Conservation (phyloP, 2,113 vertebrate genomes). For the Tachysurus vachellii region DNA sequence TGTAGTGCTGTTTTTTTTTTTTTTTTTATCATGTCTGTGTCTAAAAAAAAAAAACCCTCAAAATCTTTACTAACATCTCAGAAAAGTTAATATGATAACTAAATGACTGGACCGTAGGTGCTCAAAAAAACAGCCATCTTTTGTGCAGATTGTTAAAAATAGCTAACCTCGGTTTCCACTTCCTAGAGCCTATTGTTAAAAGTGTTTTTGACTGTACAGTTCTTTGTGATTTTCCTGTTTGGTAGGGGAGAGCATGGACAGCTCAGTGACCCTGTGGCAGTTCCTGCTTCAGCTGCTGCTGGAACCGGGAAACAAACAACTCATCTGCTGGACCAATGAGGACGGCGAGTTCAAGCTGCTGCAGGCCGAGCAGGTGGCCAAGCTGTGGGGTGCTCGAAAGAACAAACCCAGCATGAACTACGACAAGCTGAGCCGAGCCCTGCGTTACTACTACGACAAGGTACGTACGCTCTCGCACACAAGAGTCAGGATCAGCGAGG, state of each 20-base stretch:
- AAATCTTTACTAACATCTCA: no score
- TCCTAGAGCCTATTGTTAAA: background rate
- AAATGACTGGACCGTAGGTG: background rate
- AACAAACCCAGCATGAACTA: slow-evolving; percentile 99
- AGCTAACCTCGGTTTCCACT: no score
- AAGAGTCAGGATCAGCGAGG: background rate
- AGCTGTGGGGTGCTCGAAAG: slow-evolving; percentile 95
- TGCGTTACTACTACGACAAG: slow-evolving; percentile 99
- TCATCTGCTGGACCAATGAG: slow-evolving; percentile 95
- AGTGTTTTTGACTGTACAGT: no score
- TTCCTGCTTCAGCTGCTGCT: slow-evolving; percentile 96
- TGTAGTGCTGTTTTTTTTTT: no score
- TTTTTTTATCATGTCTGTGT: no score
- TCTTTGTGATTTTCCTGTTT: background rate
- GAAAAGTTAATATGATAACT: no score
- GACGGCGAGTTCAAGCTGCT: slow-evolving; percentile 97
- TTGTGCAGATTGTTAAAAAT: no score
- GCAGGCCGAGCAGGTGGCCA: slow-evolving; percentile 96
- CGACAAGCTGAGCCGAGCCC: slow-evolving; percentile 95
- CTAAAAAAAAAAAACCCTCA: no score
- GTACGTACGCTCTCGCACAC: slow-evolving; percentile 60
- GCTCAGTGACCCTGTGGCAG: slow-evolving; percentile 97
- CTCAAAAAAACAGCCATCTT: no score
- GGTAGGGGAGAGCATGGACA: slow-evolving; percentile 88
- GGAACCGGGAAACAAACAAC: slow-evolving; percentile 86